Conservation (phyloP, 1,140 invertebrate genomes). For the Dermatophagoides farinae region DNA sequence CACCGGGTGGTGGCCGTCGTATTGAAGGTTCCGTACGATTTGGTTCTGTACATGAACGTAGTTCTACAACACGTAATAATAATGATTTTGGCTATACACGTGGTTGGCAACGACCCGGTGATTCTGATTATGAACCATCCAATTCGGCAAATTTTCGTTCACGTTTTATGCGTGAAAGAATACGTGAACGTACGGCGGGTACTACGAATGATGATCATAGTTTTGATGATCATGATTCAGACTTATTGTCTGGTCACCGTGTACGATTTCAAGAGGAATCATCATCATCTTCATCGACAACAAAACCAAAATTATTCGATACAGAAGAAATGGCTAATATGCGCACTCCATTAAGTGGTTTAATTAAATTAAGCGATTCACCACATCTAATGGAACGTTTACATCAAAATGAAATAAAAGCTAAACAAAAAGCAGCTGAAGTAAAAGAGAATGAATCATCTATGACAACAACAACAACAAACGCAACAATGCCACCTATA, state of each 20-base stretch:
- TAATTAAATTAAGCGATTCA: constrained; percentile 66
- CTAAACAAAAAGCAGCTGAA: constrained; percentile 34
- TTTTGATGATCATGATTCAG: constrained; percentile 13
- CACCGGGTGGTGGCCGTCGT: background rate
- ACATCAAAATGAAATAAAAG: constrained; percentile 44
- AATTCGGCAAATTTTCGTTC: constrained; percentile 43
- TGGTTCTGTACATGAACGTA: background rate
- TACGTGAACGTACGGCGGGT: constrained; percentile 33
- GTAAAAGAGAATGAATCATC: background rate
- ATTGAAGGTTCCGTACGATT: background rate
- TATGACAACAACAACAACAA: constrained; percentile 18
- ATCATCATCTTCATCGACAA: background rate
- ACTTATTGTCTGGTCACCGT: constrained; percentile 11
- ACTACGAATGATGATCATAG: constrained; percentile 2
- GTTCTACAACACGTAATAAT: background rate
- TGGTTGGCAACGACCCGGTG: constrained; percentile 20
- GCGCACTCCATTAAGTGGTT: constrained; percentile 64
- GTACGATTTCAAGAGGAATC: constrained; percentile 31
- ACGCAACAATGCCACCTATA: constrained; percentile 23
- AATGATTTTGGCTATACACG: constrained; percentile 9
- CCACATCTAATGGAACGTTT: constrained; percentile 67
- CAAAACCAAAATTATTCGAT: constrained; percentile 44
- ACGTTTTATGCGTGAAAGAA: constrained; percentile 36
- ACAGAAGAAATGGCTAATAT: constrained; percentile 55
- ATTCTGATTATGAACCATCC: constrained; percentile 18